Evolutionary conservation across 2,888 invertebrate species (phyloP), one percentile per base, ranked within the genome.

Genomic region (Oxystoma pomonae): DNA sequence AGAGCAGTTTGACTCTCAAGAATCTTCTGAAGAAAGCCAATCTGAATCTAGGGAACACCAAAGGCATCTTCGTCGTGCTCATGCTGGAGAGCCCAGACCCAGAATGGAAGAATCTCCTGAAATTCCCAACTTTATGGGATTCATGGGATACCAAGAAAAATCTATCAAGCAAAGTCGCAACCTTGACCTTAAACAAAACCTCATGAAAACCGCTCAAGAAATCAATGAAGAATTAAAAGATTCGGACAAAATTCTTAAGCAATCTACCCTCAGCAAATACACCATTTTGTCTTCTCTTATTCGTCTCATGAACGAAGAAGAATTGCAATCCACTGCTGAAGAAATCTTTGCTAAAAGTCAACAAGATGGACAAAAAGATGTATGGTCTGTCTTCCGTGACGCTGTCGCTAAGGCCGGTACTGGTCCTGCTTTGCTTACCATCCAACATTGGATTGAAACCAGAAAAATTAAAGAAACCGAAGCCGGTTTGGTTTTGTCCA

Each of bases 341-440:
- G 77, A 81, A 68, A 78, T 89, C 59, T 85, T 85, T 76, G 73
- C 66, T 55, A 74, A 79, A 61, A 72, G 76, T 57, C 61, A 72
- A 22, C 67, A 78, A 53, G 75, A 72, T 19, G 65, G 69, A n/a
- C 73, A 76, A 16, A 72, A 77, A 58, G 81, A 83, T 59, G 81
- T 85, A 72, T 89, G 88, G 87, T 82, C 80, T 75, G 83, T 85
- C n/a, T 86, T 82, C 78, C 85, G 88, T 57, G 90, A 89, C 71
- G 87, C 87, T 21, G 82, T 89, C 1, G 82, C 84, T 16, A 84
- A 88, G 77, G 82, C 86, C 19, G 90, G 90, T 61, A 90, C 89
- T n/a, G 84, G 85, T 55, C 89, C 90, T 1, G 87, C 90, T 57
- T 83, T 89, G 69, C 74, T 84, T 60, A 82, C 82, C 68, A 83